Conservation (phyloP, 2,113 vertebrate genomes). For the Dicentrarchus labrax region DNA sequence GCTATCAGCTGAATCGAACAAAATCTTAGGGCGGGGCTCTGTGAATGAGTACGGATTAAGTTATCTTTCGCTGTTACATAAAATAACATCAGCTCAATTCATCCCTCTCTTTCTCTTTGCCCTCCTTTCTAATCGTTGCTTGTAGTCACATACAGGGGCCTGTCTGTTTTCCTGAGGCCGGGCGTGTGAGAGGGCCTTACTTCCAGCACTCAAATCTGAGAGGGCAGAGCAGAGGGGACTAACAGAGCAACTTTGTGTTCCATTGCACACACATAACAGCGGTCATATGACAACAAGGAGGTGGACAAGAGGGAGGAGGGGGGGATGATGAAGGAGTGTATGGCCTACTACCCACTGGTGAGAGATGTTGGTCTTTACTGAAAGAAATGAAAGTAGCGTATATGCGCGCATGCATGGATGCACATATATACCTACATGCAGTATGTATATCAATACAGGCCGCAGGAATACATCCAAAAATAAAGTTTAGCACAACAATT, state of each 20-base stretch:
- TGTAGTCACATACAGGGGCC: slow-evolving; percentile 59
- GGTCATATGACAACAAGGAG: slow-evolving; percentile 85
- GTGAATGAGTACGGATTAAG: slow-evolving; percentile 52
- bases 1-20: slow-evolving; percentile 37
- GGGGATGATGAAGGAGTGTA: slow-evolving; percentile 54
- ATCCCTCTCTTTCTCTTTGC: slow-evolving; percentile 47
- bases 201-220: slow-evolving; percentile 73
- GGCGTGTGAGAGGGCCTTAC: slow-evolving; percentile 64
- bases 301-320: slow-evolving; percentile 62
- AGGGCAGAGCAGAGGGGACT: slow-evolving; percentile 73
- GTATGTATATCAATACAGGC: neutral
- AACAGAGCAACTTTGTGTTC: slow-evolving; percentile 86
- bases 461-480: neutral
- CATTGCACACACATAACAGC: slow-evolving; percentile 77
- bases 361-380: slow-evolving; percentile 32
- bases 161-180: slow-evolving; percentile 66
- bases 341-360: slow-evolving; percentile 44
- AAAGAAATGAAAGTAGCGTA: slow-evolving; percentile 21
- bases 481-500: slow-evolving; percentile 5
- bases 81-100: slow-evolving; percentile 63
- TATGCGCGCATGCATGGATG: neutral
- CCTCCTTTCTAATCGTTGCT: slow-evolving; percentile 61
- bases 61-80: slow-evolving; percentile 64
- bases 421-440: neutral
- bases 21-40: slow-evolving; percentile 47